Conservation (phyloP, 2,797 vertebrate species). For the Anniella stebbinsi region DNA sequence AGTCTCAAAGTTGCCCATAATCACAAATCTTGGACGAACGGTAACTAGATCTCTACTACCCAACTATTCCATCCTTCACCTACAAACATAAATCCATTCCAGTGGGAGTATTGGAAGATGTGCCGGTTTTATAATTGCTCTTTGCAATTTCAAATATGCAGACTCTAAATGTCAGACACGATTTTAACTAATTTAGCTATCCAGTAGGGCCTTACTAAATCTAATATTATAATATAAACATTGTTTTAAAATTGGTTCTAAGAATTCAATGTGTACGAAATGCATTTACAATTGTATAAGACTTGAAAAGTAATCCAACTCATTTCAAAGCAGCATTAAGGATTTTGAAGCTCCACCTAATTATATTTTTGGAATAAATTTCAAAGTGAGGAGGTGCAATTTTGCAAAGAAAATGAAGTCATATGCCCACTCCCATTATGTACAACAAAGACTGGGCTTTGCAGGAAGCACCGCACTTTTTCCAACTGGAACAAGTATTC, state of each 20-base stretch:
- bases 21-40: slow-evolving; percentile 24
- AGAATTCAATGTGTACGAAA: neutral
- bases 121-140: neutral
- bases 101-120: slow-evolving; percentile 23
- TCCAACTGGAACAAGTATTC: neutral
- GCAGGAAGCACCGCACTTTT: neutral
- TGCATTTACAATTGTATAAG: slow-evolving; percentile 16
- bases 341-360: neutral
- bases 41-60: slow-evolving; percentile 3
- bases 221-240: neutral
- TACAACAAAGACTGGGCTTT: neutral
- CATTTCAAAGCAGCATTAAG: neutral
- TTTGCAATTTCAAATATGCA: slow-evolving; percentile 22
- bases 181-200: neutral
- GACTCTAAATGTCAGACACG: slow-evolving; percentile 13
- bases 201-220: neutral
- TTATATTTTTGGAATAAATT: neutral
- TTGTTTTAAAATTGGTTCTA: neutral
- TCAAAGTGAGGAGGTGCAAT: neutral
- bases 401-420: neutral
- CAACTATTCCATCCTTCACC: slow-evolving; percentile 16
- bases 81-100: slow-evolving; percentile 20
- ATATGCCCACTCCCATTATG: neutral
- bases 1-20: neutral
- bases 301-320: neutral